Evolutionary conservation across 2,888 invertebrate genomes (phyloP).

Genomic region (Troides helena): DNA sequence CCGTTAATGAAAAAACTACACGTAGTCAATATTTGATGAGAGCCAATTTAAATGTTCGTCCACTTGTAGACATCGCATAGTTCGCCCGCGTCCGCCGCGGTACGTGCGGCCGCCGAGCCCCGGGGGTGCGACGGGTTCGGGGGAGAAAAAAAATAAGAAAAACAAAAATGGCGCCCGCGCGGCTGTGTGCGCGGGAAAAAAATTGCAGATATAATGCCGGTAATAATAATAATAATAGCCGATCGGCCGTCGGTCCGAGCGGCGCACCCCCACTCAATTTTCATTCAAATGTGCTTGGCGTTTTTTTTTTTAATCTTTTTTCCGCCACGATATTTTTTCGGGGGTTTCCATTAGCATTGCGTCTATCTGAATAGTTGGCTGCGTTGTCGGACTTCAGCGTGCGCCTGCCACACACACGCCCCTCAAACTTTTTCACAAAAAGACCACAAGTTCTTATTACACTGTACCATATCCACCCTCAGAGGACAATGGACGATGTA

Average conservation of each 20-base stretch:
- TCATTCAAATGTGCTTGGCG: slow-evolving; percentile 75
- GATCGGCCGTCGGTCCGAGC: slow-evolving; percentile 64
- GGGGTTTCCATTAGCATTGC: slow-evolving; percentile 74
- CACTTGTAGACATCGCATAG: slow-evolving; percentile 80
- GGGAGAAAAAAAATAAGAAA: slow-evolving; percentile 68
- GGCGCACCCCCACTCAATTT: slow-evolving; percentile 73
- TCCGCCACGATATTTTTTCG: slow-evolving; percentile 74
- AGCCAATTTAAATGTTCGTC: slow-evolving; percentile 79
- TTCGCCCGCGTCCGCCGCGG: slow-evolving; percentile 54
- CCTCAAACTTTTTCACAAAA: slow-evolving; percentile 21
- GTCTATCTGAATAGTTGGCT: slow-evolving; percentile 60
- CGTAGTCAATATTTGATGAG: slow-evolving; percentile 79
- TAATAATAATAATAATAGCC: slow-evolving; percentile 80
- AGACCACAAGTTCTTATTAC: slow-evolving; percentile 22
- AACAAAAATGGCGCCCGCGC: slow-evolving; percentile 72
- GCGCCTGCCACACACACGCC: slow-evolving; percentile 17
- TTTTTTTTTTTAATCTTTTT: slow-evolving; percentile 66
- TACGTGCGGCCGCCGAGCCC: slow-evolving; percentile 41
- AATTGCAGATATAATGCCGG: slow-evolving; percentile 79
- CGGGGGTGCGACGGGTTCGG: slow-evolving; percentile 45
- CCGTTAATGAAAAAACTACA: slow-evolving; percentile 78
- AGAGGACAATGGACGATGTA: slow-evolving; percentile 15
- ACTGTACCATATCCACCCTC: slow-evolving; percentile 2
- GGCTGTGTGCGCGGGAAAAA: slow-evolving; percentile 71
- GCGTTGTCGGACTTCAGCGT: slow-evolving; percentile 46